These are phyloP conservation scores for Peromyscus melanophrys DNA, from an alignment of 2,797 vertebrate species.

Conservation along the genomic window DNA sequence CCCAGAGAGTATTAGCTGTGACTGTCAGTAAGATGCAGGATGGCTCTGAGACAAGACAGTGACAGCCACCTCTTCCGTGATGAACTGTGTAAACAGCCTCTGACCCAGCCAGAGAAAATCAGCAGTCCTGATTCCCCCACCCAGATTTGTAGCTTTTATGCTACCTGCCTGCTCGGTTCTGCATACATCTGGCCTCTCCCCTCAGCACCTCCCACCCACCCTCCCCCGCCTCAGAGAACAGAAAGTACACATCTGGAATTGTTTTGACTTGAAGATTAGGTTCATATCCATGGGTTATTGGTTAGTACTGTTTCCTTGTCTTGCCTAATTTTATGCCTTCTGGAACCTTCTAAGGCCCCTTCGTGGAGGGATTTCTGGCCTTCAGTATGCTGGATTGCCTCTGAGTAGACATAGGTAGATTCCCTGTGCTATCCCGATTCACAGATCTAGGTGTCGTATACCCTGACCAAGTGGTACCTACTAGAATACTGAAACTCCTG, in stretches of 20 bases:
- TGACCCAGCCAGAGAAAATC: background rate
- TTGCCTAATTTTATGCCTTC: background rate
- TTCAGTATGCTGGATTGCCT: background rate
- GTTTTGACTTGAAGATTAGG: background rate
- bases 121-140: background rate
- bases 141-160: background rate
- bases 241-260: background rate
- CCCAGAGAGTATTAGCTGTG: background rate
- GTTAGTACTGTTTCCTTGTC: background rate
- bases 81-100: background rate
- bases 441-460: background rate
- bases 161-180: background rate
- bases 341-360: background rate
- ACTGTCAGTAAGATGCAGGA: background rate
- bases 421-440: background rate
- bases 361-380: background rate
- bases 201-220: rapidly evolving
- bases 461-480: background rate
- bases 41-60: background rate
- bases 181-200: background rate
- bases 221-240: background rate
- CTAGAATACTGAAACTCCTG: background rate
- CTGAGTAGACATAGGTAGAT: background rate
- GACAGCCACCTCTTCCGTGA: background rate
- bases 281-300: background rate